Base-by-base conservation (phyloP, 2,797 vertebrate genomes). In the Eptatretus atami region DNA sequence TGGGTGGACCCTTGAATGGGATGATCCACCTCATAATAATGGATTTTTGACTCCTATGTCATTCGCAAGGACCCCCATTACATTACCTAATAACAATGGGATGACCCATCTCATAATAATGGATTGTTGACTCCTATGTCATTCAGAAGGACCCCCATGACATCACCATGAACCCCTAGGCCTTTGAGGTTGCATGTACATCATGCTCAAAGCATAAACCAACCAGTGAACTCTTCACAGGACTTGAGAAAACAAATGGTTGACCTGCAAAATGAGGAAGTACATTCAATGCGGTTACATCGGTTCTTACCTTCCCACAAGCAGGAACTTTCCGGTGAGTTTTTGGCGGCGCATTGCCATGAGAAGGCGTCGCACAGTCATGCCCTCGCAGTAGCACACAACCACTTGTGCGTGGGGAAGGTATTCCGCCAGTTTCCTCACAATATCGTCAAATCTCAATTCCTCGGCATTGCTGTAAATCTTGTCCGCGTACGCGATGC, bases 401-500 rank as follows among this genome's bases (percentile, higher is more conserved):
- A 98, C 92, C 66, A 95, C 92, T 6, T 85, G 78, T 1, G 92
- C 88, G 72, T 95, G 94, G 69, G 92, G 92, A 13, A 98, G 70
- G 52, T 88, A 77, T 67, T 92, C 88, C 0, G 86, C 75, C 63
- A 98, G 81, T 68, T 95, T 98, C 70, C 80, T 78, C 63, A 98
- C 75, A 53, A 98, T 79, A 3, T 87, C 80, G 64, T 98, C 90
- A 64, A 86, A 98, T 72, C 84, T 84, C 73, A 84, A 87, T 70
- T 98, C 90, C 1, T 83, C 90, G 0, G 90, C 88, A 0, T 95
- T 98, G 71, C 90, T 98, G 77, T 98, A 98, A 78, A 98, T 98
- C 74, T 98, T 98, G 76, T 95, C 90, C 1, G 88, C 93, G 71
- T 94, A 86, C 65, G 90, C 86, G 63, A 98, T 98, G 70, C 90